Percentiles rank a stretch among this genome's conserved stretches.
Evolutionary conservation across 2,888 invertebrate species (phyloP).

Genomic region (Stomorhina lunata): DNA sequence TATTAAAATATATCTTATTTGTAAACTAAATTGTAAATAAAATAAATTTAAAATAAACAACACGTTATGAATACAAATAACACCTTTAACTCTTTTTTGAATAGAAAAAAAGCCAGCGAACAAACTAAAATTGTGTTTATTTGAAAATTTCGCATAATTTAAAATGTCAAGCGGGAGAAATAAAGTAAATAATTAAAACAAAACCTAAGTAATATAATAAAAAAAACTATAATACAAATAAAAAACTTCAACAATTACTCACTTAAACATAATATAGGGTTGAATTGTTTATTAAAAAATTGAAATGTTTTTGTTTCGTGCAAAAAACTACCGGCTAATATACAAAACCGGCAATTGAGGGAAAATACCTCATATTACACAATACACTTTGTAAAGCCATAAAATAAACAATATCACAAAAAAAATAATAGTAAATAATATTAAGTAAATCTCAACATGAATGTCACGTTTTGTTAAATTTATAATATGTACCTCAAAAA

Average conservation of each 20-base stretch:
- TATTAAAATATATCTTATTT: constrained; percentile 27
- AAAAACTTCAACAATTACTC: neutral
- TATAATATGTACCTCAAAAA: too few species aligned
- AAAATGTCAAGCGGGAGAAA: constrained; percentile 17
- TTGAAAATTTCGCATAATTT: constrained; percentile 15
- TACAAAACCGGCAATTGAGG: constrained; percentile 4
- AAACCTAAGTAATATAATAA: neutral
- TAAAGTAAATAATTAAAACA: neutral
- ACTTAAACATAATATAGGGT: neutral
- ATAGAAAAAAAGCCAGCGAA: neutral
- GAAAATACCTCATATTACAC: constrained; percentile 19
- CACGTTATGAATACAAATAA: constrained; percentile 42
- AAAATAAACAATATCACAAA: constrained; percentile 7
- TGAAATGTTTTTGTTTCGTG: too few species aligned
- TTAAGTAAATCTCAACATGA: neutral
- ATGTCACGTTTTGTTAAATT: constrained; percentile 35
- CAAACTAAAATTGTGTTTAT: neutral
- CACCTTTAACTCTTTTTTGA: constrained; percentile 1
- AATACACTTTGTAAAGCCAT: neutral
- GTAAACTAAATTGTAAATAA: constrained; percentile 17
- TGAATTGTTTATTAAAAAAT: too few species aligned
- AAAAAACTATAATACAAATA: neutral
- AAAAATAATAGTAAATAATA: neutral
- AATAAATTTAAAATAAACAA: constrained; percentile 28
- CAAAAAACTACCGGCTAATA: constrained; percentile 6